Conservation (phyloP, 2,797 vertebrate species). For the Myripristis jacobus region DNA sequence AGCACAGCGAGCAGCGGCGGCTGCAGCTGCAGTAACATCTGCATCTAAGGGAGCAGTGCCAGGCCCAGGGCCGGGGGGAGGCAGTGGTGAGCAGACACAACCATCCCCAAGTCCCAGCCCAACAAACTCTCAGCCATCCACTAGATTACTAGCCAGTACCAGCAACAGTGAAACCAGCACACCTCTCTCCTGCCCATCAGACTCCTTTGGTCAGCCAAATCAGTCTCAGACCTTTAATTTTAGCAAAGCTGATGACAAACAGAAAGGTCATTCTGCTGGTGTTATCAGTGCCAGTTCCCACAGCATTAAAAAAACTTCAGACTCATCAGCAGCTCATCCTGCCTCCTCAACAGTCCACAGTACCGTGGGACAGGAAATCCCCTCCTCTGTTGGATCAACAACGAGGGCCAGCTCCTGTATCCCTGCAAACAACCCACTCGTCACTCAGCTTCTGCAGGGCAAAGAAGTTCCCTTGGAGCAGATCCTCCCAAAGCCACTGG, state of each 20-base stretch:
- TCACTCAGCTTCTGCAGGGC: slow-evolving; percentile 94
- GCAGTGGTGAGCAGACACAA: slow-evolving; percentile 62
- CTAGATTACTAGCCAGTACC: slow-evolving; percentile 68
- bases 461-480: slow-evolving; percentile 94
- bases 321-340: slow-evolving; percentile 41
- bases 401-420: slow-evolving; percentile 84
- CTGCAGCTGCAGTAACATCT: slow-evolving; percentile 79
- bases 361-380: slow-evolving; percentile 74
- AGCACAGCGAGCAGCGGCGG: slow-evolving; percentile 91
- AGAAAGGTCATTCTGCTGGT: slow-evolving; percentile 21
- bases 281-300: slow-evolving; percentile 4
- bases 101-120: slow-evolving; percentile 73
- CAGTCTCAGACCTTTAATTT: slow-evolving; percentile 40
- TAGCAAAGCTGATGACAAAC: slow-evolving; percentile 57
- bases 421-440: slow-evolving; percentile 94
- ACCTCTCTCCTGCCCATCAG: slow-evolving; percentile 48
- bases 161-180: slow-evolving; percentile 56
- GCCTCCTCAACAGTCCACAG: slow-evolving; percentile 40
- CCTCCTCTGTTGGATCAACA: slow-evolving; percentile 58
- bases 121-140: slow-evolving; percentile 84
- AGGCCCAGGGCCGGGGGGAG: slow-evolving; percentile 88
- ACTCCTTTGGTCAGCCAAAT: slow-evolving; percentile 48
- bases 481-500: slow-evolving; percentile 91
- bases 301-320: slow-evolving; percentile 30
- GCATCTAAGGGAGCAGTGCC: slow-evolving; percentile 81